phyloP scores from a whole-genome alignment of 2,888 invertebrate genomes.

The Biston stratarius region DNA sequence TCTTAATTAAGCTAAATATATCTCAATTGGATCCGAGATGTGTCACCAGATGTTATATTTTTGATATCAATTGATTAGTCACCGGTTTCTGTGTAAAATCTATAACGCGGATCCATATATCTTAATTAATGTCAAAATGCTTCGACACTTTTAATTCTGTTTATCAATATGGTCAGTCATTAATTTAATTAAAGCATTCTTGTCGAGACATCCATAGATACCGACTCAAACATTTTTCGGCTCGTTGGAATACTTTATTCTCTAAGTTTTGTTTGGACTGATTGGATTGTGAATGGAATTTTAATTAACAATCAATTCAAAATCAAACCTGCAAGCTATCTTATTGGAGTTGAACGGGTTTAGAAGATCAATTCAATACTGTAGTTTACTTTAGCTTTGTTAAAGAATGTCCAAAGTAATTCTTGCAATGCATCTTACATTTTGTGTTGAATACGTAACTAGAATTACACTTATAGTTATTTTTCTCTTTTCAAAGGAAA shows the following conservation, averaged over 20 bases:
- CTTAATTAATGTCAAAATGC: constrained; percentile 76
- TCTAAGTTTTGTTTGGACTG: constrained; percentile 61
- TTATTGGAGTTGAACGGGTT: constrained; percentile 1
- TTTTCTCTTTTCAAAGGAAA: no score
- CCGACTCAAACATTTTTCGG: constrained; percentile 67
- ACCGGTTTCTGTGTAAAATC: constrained; percentile 32
- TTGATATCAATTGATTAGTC: constrained; percentile 36
- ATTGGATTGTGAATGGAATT: constrained; percentile 71
- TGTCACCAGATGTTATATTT: constrained; percentile 7
- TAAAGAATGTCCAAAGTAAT: not conserved
- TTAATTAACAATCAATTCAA: constrained; percentile 68
- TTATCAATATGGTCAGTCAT: constrained; percentile 76
- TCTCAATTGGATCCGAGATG: constrained; percentile 4
- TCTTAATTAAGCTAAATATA: not conserved
- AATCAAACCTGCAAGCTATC: constrained; percentile 7
- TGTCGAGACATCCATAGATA: constrained; percentile 69
- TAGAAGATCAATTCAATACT: not conserved
- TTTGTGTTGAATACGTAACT: no score
- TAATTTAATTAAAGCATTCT: constrained; percentile 84
- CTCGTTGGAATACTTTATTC: constrained; percentile 58
- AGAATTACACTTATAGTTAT: no score
- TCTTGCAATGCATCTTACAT: no score
- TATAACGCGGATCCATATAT: constrained; percentile 62
- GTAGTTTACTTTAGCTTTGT: no score
- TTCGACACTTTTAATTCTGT: constrained; percentile 67